phyloP scores from a whole-genome alignment of 2,888 invertebrate genomes.

The Heliconius cydno region DNA sequence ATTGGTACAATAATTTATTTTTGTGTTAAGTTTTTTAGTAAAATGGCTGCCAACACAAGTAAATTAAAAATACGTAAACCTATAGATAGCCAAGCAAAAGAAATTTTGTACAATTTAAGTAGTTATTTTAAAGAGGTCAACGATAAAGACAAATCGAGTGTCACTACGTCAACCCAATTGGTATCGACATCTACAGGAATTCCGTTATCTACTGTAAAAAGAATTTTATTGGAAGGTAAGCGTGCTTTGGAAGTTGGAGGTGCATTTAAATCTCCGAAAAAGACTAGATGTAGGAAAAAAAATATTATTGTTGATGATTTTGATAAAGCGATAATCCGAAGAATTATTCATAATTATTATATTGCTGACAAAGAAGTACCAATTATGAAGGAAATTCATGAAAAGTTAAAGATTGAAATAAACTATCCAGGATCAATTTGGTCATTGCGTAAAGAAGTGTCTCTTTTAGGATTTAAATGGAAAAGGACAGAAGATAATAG shows the following conservation, averaged over 20 bases:
- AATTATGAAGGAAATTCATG: not conserved
- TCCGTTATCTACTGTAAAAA: not conserved
- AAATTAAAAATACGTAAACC: slow-evolving; percentile 2
- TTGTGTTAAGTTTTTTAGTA: not conserved
- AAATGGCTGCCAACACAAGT: slow-evolving; percentile 5
- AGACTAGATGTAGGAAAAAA: slow-evolving; percentile 13
- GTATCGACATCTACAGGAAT: not conserved
- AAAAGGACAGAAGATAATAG: slow-evolving; percentile 9
- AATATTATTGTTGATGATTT: not conserved
- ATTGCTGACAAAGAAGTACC: slow-evolving; percentile 1
- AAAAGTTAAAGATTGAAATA: slow-evolving; percentile 3
- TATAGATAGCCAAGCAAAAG: slow-evolving; percentile 5
- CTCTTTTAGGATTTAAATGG: slow-evolving; percentile 6
- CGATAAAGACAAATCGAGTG: slow-evolving; percentile 1
- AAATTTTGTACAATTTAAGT: not conserved
- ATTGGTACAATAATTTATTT: not conserved
- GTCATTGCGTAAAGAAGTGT: not conserved
- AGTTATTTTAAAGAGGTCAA: not conserved
- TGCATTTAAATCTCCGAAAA: not conserved
- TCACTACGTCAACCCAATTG: not conserved
- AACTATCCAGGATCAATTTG: not conserved
- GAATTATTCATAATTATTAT: not conserved
- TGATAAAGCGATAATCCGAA: slow-evolving; percentile 4
- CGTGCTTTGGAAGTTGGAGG: not conserved
- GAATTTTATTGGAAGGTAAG: not conserved